Evolutionary conservation across 92 coral and sea anemone genomes (phyloP).

Genomic region (Hydrozoanthus gracilis): DNA sequence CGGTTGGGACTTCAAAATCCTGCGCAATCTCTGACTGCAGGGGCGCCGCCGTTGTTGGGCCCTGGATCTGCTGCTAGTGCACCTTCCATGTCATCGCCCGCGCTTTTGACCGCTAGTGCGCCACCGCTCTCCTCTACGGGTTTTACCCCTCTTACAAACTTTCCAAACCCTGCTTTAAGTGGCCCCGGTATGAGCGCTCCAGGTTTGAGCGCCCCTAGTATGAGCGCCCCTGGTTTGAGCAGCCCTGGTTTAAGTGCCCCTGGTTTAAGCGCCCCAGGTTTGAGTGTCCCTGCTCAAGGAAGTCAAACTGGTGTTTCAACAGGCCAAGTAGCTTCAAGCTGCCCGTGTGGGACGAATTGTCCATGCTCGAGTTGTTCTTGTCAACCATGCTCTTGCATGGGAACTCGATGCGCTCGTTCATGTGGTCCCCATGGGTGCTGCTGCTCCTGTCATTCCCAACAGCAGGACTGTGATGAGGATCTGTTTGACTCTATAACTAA

Average conservation of each 20-base stretch:
- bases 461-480: conserved; percentile 30
- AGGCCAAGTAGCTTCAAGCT: neutral
- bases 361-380: conserved; percentile 15
- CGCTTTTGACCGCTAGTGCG: neutral
- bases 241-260: conserved; percentile 6
- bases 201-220: conserved; percentile 16
- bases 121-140: conserved; percentile 23
- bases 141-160: conserved; percentile 5
- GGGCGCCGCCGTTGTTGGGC: conserved; percentile 11
- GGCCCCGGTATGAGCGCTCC: conserved; percentile 22
- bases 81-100: conserved; percentile 7
- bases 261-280: neutral
- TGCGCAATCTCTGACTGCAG: neutral
- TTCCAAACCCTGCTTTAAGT: neutral
- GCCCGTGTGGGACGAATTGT: conserved; percentile 10
- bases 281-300: neutral
- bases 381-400: neutral
- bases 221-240: conserved; percentile 21
- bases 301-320: neutral
- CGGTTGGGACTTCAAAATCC: conserved; percentile 14
- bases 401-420: conserved; percentile 12
- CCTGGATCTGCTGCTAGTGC: neutral
- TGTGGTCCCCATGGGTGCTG: conserved; percentile 31
- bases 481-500: conserved; percentile 39
- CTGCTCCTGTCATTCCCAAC: conserved; percentile 25